Evolutionary conservation across 2,113 vertebrate genomes (phyloP), one percentile per base, ranked within the genome.

Genomic region (Myotis lucifugus): DNA sequence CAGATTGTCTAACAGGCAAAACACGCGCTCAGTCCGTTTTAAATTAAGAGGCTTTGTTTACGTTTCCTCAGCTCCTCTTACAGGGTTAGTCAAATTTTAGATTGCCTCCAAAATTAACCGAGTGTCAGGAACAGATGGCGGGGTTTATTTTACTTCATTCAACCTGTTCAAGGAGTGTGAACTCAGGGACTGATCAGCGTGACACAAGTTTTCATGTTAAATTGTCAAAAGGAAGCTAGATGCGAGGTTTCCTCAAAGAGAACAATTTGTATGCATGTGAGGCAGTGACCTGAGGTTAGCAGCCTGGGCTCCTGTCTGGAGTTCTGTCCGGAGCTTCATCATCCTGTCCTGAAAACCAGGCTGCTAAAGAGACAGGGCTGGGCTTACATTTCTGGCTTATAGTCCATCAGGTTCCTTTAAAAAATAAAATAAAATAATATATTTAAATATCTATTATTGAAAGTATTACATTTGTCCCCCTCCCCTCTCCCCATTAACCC

Each of bases 1-100:
- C 95, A 92, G 93, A 94, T 94, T 88, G 88, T 37, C 94, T 92
- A 94, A 87, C 37, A 29, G n/a, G 88, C 67, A 95, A 96, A 94
- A 86, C 77, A 95, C 0, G 42, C 50, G 3, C 89, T 84, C 59
- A 96, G 94, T 96, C 95, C 76, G 54, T 91, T 97, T 97, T 97
- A 96, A 97, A 96, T 94, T 78, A 97, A 97, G 97, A 97, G 79
- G 86, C 85, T 97, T 96, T 96, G 96, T 96, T 97, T 96, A 94
- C n/a, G 9, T 96, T 95, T 96, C 84, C 96, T 96, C 78, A 86
- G 93, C 66, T 97, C 50, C 74, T 96, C 66, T 97, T 95, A 82
- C 67, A 74, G 90, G 95, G 82, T 73, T 69, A 94, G 94, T 96
- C 88, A 96, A 91, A 96, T 94, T 95, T 94, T 96, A 96, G 91